These are phyloP conservation scores for Tachuris rubrigastra DNA, from an alignment of 2,113 vertebrate genomes.

Conservation along the genomic window DNA sequence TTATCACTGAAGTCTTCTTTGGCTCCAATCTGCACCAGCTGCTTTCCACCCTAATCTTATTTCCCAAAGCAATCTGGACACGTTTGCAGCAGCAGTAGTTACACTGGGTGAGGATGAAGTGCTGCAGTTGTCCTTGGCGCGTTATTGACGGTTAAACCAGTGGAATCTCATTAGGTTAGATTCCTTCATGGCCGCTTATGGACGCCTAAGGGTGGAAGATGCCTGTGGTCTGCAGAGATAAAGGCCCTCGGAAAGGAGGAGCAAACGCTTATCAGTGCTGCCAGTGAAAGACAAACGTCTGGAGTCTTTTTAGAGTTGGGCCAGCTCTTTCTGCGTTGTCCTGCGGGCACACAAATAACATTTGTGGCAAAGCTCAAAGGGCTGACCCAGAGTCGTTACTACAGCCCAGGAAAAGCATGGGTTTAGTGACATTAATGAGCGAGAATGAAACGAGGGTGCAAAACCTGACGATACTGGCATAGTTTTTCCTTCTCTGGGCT, in stretches of 20 bases:
- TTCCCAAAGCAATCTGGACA: neutral
- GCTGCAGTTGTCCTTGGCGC: neutral
- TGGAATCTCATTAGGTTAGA: slow-evolving; percentile 25
- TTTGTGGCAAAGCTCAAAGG: neutral
- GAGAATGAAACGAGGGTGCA: neutral
- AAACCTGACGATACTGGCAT: neutral
- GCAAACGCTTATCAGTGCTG: neutral
- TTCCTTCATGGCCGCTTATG: neutral
- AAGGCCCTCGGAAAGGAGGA: neutral
- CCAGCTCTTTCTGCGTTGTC: neutral
- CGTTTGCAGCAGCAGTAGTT: neutral
- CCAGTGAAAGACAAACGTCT: neutral
- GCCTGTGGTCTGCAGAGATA: slow-evolving; percentile 21
- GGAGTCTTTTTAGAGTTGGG: neutral
- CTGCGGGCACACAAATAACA: neutral
- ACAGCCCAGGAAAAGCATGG: neutral
- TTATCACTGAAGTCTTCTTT: neutral
- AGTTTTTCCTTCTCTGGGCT: neutral
- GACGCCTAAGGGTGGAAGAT: neutral
- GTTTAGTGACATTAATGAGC: neutral
- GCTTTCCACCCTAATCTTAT: neutral
- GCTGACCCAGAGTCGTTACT: neutral
- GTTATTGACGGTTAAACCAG: neutral
- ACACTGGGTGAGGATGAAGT: neutral
- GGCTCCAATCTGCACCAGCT: neutral